Percentiles rank a stretch among this genome's conserved stretches.
Conservation (phyloP, 35 echinoderm and acorn worm species). For the Patiria miniata region DNA sequence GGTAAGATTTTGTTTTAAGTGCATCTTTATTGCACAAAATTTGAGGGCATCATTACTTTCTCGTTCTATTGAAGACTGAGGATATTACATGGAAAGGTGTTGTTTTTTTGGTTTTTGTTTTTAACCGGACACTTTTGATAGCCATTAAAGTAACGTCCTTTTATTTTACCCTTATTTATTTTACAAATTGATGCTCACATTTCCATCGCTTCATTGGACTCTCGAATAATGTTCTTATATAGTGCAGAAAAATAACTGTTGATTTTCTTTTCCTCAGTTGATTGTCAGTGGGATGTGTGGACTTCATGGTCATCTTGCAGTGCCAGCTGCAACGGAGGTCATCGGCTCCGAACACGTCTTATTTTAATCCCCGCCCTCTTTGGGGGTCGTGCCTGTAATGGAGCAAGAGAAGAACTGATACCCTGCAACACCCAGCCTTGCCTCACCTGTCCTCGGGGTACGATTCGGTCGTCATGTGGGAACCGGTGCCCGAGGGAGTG, state of each 20-base stretch:
- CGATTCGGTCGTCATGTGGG: neutral
- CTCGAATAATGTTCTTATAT: no score
- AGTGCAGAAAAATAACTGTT: no score
- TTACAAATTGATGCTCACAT: no score
- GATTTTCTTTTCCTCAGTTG: neutral
- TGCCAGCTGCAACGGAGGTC: constrained; percentile 38
- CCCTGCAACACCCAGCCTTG: neutral
- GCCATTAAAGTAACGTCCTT: no score
- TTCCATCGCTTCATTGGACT: no score
- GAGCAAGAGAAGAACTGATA: neutral
- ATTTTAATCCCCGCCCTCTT: neutral
- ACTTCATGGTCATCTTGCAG: constrained; percentile 52
- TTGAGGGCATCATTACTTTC: no score
- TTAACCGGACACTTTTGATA: no score
- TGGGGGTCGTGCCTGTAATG: neutral
- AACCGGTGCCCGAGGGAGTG: neutral
- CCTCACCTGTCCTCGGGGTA: neutral
- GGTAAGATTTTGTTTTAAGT: neutral
- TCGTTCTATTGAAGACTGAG: no score
- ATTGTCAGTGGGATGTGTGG: constrained; percentile 41
- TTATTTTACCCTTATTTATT: no score
- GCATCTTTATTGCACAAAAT: no score
- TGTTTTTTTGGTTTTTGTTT: no score
- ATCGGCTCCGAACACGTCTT: constrained; percentile 4
- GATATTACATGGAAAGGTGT: neutral